Evolutionary conservation across 2,113 vertebrate species (phyloP).

Genomic region (Xyliphius kryptos): DNA sequence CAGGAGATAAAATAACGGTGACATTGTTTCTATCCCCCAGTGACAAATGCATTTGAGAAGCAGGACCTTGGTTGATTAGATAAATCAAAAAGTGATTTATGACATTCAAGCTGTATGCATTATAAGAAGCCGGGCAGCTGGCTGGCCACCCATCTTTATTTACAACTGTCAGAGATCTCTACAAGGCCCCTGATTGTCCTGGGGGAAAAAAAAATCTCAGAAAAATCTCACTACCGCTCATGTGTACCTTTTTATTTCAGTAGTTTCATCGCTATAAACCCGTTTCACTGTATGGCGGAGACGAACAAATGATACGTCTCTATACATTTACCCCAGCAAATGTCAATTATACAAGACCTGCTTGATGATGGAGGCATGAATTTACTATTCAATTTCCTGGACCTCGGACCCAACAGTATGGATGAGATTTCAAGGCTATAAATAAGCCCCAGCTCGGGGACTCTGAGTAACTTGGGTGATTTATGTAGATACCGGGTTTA

Average conservation of each 20-base stretch:
- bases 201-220: too few relatives aligned
- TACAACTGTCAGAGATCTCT: constrained; percentile 66
- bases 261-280: too few relatives aligned
- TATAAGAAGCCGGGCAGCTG: constrained; percentile 53
- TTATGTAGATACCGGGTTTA: constrained; percentile 58
- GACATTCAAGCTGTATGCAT: constrained; percentile 69
- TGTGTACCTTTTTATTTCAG: too few relatives aligned
- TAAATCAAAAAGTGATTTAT: constrained; percentile 81
- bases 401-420: constrained; percentile 64
- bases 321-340: constrained; percentile 47
- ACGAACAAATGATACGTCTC: too few relatives aligned
- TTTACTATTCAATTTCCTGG: constrained; percentile 79
- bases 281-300: too few relatives aligned
- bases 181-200: too few relatives aligned
- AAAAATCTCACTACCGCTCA: too few relatives aligned
- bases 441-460: constrained; percentile 51
- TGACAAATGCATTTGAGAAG: constrained; percentile 71
- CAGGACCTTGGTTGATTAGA: constrained; percentile 74
- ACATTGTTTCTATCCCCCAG: constrained; percentile 50
- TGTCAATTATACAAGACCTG: constrained; percentile 54
- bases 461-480: constrained; percentile 54
- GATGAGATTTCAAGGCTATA: constrained; percentile 69
- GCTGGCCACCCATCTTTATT: constrained; percentile 73
- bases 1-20: constrained; percentile 61
- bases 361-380: constrained; percentile 61